A percentile compares a stretch with the other conserved stretches of the same genome.
Evolutionary conservation across 2,797 vertebrate genomes (phyloP).

Genomic region (Macrochelys suwanniensis): DNA sequence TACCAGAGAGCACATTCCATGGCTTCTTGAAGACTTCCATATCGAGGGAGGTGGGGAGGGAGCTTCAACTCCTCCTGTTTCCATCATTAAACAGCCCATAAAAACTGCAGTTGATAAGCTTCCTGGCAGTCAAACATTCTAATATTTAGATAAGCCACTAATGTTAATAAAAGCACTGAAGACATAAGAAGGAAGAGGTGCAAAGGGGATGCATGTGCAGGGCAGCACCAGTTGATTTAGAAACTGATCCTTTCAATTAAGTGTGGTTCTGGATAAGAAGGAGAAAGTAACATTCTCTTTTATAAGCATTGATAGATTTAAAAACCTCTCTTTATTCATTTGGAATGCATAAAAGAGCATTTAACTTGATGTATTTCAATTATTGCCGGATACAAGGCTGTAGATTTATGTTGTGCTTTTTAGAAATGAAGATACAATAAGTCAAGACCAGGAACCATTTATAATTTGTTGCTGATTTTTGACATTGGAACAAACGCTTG

Average conservation of each 20-base stretch:
- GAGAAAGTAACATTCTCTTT: slow-evolving; percentile 77
- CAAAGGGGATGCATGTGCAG: slow-evolving; percentile 70
- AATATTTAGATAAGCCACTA: slow-evolving; percentile 74
- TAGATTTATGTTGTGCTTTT: slow-evolving; percentile 70
- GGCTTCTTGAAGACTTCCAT: slow-evolving; percentile 82
- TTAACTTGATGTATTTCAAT: slow-evolving; percentile 57
- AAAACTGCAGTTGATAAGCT: slow-evolving; percentile 78
- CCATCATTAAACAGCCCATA: slow-evolving; percentile 77
- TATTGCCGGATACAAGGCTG: slow-evolving; percentile 58
- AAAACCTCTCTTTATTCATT: slow-evolving; percentile 24
- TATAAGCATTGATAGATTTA: slow-evolving; percentile 60
- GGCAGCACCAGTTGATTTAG: slow-evolving; percentile 71
- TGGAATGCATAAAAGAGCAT: slow-evolving; percentile 24
- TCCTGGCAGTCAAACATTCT: slow-evolving; percentile 64
- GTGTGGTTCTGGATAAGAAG: slow-evolving; percentile 53
- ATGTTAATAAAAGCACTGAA: slow-evolving; percentile 70
- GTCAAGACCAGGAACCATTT: slow-evolving; percentile 66
- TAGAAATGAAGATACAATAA: slow-evolving; percentile 54
- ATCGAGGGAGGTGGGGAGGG: slow-evolving; percentile 66
- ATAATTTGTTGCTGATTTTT: slow-evolving; percentile 57
- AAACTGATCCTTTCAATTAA: slow-evolving; percentile 72
- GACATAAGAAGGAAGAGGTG: slow-evolving; percentile 60
- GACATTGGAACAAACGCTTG: slow-evolving; percentile 65
- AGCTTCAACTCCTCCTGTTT: slow-evolving; percentile 75
- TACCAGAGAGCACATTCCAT: slow-evolving; percentile 82